phyloP scores from a whole-genome alignment of 2,888 invertebrate genomes.

The Nipponacmea schrenckii region DNA sequence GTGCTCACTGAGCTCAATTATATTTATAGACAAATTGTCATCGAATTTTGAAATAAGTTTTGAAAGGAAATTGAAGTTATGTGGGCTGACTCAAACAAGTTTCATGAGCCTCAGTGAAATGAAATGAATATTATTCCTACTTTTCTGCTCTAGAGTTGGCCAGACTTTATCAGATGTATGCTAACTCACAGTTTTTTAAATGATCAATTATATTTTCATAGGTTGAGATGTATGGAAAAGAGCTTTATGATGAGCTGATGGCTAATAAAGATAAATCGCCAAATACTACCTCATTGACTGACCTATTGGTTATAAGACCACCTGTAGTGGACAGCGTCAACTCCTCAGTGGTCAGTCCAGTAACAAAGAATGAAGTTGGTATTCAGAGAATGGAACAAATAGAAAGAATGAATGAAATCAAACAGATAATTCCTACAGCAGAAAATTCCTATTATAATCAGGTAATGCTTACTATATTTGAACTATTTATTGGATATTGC shows the following conservation, averaged over 20 bases:
- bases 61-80: neutral
- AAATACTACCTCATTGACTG: neutral
- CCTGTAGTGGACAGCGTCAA: neutral
- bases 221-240: constrained; percentile 35
- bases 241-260: constrained; percentile 19
- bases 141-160: too few species aligned
- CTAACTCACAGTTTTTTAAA: too few species aligned
- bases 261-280: neutral
- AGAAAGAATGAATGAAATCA: constrained; percentile 49
- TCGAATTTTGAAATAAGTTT: neutral
- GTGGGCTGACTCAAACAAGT: too few species aligned
- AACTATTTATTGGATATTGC: too few species aligned
- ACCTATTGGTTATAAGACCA: neutral
- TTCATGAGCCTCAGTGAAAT: too few species aligned
- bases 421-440: constrained; percentile 46
- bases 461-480: constrained; percentile 24
- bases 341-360: neutral
- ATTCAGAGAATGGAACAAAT: constrained; percentile 50
- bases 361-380: constrained; percentile 38
- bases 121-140: too few species aligned
- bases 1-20: neutral
- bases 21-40: too few species aligned
- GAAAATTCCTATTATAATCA: constrained; percentile 49
- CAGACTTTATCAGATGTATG: too few species aligned
- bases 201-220: constrained; percentile 1